Base-by-base conservation (phyloP, 2,113 vertebrate species). In the Centrocercus urophasianus region DNA sequence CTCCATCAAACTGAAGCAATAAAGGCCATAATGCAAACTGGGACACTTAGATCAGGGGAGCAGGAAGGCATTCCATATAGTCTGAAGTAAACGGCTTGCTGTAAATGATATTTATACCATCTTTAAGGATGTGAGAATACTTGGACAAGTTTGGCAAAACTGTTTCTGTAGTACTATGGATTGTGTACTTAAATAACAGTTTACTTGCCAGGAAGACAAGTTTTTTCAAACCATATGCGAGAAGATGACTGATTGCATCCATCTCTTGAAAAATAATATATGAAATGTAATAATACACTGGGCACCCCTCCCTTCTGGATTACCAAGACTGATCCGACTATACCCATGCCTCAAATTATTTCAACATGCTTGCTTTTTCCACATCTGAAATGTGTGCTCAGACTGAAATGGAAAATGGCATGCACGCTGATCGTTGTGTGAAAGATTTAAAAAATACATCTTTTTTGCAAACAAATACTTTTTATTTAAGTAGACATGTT, bases 1-100 rank as follows among this genome's bases (percentile, higher is more conserved):
- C 98, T 99, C 98, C 98, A 98, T 98, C 98, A 99, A 98, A 98
- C 98, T 98, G 97, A 98, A 98, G 99, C 98, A 98, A 98, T 98
- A 99, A 98, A 99, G 99, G 97, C 98, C 98, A 97, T 98, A 98
- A 98, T 98, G 98, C 97, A 98, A 98, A 98, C 97, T 95, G 98
- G 98, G 98, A 98, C 97, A 98, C 97, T 97, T 97, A 98, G 97
- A 96, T 97, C 97, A 98, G 97, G 97, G 96, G 97, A 97, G 96
- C 95, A 97, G 96, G 97, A 98, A 98, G 96, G 97, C 97, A 97
- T 96, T 97, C 96, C 95, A 93, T 96, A 97, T 92, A 97, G 96
- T 96, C 97, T 98, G 95, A 97, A 98, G 97, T 88, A 98, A 98
- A 98, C 96, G 83, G 97, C 97, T 97, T 86, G 97, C 98, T 95